Percentiles rank a stretch among this genome's conserved stretches.
Conservation (phyloP, 2,113 vertebrate genomes). For the Aleadryas rufinucha region DNA sequence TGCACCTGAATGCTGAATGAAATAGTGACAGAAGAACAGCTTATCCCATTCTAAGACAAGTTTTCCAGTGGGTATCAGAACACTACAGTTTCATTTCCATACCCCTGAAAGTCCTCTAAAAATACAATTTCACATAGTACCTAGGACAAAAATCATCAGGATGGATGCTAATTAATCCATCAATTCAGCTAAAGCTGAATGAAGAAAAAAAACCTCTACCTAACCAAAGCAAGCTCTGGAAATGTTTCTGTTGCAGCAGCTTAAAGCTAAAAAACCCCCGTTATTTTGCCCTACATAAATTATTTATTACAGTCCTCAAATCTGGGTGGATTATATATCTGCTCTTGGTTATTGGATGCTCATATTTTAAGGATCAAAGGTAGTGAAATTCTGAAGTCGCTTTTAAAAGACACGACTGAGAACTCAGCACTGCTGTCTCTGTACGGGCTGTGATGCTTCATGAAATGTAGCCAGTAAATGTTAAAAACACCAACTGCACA, state of each 20-base stretch:
- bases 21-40: background rate
- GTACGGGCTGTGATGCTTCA: background rate
- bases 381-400: background rate
- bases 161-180: background rate
- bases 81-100: background rate
- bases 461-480: background rate
- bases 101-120: background rate
- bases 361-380: background rate
- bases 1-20: background rate
- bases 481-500: background rate
- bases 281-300: background rate
- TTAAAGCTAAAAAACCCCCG: background rate
- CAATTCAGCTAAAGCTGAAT: background rate
- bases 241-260: background rate
- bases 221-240: background rate
- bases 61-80: background rate
- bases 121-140: background rate
- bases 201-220: background rate
- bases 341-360: background rate
- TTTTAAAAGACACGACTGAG: background rate
- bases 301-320: background rate
- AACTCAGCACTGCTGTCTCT: background rate
- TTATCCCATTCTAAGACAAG: background rate
- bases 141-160: background rate
- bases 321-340: background rate